These are phyloP conservation scores for Callinectes sapidus DNA, from an alignment of 2,888 invertebrate genomes.

Conservation along the genomic window DNA sequence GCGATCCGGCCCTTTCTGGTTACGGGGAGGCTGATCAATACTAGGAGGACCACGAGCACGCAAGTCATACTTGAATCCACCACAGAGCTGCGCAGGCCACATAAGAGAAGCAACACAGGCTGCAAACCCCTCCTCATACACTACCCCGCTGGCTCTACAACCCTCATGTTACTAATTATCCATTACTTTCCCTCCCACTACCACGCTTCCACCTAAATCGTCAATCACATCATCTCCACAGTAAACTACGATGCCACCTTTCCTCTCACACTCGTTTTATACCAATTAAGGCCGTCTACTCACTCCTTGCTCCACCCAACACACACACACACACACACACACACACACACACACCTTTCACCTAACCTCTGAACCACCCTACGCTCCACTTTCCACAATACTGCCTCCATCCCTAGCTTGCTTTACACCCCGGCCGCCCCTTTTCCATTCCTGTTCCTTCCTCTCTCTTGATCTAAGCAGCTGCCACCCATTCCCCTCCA, in stretches of 20 bases:
- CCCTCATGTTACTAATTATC: background rate
- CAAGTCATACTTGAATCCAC: background rate
- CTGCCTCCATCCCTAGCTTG: background rate
- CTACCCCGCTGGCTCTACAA: background rate
- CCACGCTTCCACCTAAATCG: background rate
- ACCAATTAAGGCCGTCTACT: background rate
- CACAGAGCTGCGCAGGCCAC: slow-evolving; percentile 3
- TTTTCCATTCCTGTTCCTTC: background rate
- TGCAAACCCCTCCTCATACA: background rate
- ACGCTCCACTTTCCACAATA: background rate
- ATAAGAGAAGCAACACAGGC: background rate
- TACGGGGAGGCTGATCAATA: slow-evolving; percentile 44
- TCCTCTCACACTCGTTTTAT: background rate
- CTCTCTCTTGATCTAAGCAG: background rate
- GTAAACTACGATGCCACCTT: background rate
- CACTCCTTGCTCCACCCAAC: background rate
- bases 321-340: background rate
- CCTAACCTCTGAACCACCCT: background rate
- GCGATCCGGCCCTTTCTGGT: slow-evolving; percentile 43
- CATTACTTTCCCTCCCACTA: background rate
- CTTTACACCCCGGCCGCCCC: background rate
- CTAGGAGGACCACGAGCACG: slow-evolving; percentile 33
- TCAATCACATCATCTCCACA: background rate
- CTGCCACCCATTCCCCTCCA: no score
- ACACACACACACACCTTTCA: background rate